phyloP scores from a whole-genome alignment of 2,888 invertebrate species.

The Fabriciana adippe region DNA sequence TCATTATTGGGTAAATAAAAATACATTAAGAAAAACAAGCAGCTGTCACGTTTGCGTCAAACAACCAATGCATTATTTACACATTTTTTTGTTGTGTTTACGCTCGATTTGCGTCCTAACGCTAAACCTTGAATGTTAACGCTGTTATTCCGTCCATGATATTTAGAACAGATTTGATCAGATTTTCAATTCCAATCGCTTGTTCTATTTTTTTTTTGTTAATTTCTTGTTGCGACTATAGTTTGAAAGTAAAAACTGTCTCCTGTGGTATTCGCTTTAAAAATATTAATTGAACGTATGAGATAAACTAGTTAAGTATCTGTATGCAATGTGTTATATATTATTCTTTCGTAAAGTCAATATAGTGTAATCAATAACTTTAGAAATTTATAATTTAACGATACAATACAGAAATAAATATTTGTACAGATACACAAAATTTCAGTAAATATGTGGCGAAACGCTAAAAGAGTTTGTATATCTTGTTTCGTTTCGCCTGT shows the following conservation, averaged over 20 bases:
- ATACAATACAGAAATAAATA: too few species aligned
- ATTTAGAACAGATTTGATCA: conserved; percentile 3
- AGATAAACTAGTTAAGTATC: too few species aligned
- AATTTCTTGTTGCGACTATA: neutral
- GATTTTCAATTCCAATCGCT: neutral
- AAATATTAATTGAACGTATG: too few species aligned
- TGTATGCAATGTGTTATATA: too few species aligned
- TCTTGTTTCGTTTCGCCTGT: too few species aligned
- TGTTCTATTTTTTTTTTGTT: neutral
- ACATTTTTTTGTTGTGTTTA: conserved; percentile 14
- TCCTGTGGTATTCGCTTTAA: too few species aligned
- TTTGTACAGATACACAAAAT: too few species aligned
- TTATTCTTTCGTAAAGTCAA: too few species aligned
- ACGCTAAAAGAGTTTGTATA: too few species aligned
- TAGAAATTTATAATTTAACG: too few species aligned
- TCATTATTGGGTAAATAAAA: neutral
- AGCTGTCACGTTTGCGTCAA: neutral
- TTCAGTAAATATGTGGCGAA: too few species aligned
- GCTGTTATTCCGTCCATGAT: neutral
- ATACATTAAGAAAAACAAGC: neutral
- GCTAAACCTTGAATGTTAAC: conserved; percentile 10
- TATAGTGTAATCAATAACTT: too few species aligned
- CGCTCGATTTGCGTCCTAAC: conserved; percentile 20
- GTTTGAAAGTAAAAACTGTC: neutral
- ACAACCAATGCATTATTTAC: neutral